Percentiles rank a stretch among this genome's conserved stretches.
Conservation (phyloP, 2,797 vertebrate genomes). For the Acomys russatus region DNA sequence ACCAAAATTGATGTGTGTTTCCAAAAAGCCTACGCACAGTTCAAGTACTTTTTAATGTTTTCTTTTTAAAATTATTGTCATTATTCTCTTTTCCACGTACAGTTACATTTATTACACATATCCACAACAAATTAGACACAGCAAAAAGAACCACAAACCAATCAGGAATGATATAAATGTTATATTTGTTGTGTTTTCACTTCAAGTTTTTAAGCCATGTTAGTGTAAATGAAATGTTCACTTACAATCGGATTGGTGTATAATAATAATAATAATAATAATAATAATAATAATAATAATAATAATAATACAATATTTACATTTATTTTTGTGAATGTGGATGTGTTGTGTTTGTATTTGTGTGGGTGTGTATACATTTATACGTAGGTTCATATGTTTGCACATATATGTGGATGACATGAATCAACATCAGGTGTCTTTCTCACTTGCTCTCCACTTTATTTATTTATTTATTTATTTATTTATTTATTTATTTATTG, state of each 20-base stretch:
- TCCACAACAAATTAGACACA: no score
- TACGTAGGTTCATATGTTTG: not conserved
- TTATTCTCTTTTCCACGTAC: no score
- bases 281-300: no score
- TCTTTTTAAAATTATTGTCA: no score
- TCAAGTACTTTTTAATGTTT: not conserved
- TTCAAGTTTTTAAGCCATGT: constrained; percentile 28
- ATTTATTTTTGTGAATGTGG: not conserved
- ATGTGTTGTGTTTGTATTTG: not conserved
- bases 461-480: not conserved
- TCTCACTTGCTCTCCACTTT: not conserved
- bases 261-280: not conserved
- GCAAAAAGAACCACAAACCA: no score
- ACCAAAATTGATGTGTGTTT: constrained; percentile 48
- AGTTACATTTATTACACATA: no score
- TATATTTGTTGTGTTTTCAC: not conserved
- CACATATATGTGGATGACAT: not conserved
- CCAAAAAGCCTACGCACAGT: constrained; percentile 49
- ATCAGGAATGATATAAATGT: no score
- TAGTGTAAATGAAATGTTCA: constrained; percentile 49
- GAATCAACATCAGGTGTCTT: not conserved
- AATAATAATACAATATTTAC: not conserved
- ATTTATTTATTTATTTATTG: not conserved
- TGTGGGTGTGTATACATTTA: not conserved
- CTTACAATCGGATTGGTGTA: constrained; percentile 49